Conservation (phyloP, 1,140 invertebrate species). For the Dryas iulia region DNA sequence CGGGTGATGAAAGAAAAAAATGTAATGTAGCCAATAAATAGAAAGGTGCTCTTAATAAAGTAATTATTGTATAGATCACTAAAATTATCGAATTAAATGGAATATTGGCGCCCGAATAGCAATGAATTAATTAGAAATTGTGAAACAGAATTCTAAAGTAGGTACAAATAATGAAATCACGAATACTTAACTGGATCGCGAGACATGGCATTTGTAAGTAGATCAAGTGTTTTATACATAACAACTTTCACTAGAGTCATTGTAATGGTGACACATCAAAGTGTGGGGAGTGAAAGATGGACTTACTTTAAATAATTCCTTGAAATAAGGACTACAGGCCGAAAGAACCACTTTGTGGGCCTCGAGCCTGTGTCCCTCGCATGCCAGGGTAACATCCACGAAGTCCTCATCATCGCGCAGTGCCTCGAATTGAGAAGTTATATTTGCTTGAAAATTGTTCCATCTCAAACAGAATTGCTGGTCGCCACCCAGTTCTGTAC, state of each 20-base stretch:
- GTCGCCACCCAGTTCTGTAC: slow-evolving; percentile 83
- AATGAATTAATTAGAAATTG: slow-evolving; percentile 78
- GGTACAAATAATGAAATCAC: slow-evolving; percentile 80
- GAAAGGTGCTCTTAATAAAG: slow-evolving; percentile 10
- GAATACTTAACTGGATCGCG: slow-evolving; percentile 80
- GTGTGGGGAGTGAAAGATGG: slow-evolving; percentile 78
- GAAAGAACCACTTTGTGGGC: slow-evolving; percentile 91
- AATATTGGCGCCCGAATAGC: slow-evolving; percentile 49
- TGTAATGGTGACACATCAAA: slow-evolving; percentile 81
- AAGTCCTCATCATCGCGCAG: slow-evolving; percentile 90
- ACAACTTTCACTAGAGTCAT: slow-evolving; percentile 80
- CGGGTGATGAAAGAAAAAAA: slow-evolving; percentile 4
- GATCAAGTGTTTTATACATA: slow-evolving; percentile 81
- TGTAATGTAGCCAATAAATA: slow-evolving; percentile 9
- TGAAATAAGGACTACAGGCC: slow-evolving; percentile 90
- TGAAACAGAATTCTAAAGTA: slow-evolving; percentile 77
- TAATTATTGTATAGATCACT: not conserved
- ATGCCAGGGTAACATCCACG: slow-evolving; percentile 91
- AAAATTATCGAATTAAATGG: not conserved
- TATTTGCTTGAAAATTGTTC: slow-evolving; percentile 96
- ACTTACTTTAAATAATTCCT: slow-evolving; percentile 90
- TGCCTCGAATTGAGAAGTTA: slow-evolving; percentile 90
- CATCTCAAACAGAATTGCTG: slow-evolving; percentile 95
- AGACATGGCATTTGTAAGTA: slow-evolving; percentile 81
- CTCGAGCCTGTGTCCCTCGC: slow-evolving; percentile 87